Percentiles rank a stretch among this genome's conserved stretches.
phyloP scores from a whole-genome alignment of 2,888 invertebrate genomes.

The Drosophila eohydei region DNA sequence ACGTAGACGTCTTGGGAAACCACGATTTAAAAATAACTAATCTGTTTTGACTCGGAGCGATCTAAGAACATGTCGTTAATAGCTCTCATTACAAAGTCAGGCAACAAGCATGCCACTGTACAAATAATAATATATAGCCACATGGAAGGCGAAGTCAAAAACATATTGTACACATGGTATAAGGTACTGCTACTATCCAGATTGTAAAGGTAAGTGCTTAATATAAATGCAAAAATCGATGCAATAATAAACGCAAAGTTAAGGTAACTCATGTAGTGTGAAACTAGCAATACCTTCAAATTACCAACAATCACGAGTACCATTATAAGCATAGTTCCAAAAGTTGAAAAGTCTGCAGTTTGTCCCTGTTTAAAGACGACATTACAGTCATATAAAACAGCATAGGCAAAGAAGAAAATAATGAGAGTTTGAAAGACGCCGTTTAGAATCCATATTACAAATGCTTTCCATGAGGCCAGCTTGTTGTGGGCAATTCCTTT shows the following conservation, averaged over 20 bases:
- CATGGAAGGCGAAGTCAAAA: slow-evolving; percentile 86
- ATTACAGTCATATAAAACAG: slow-evolving; percentile 84
- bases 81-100: slow-evolving; percentile 85
- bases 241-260: slow-evolving; percentile 86
- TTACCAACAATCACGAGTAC: slow-evolving; percentile 86
- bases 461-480: slow-evolving; percentile 87
- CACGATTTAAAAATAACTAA: slow-evolving; percentile 2
- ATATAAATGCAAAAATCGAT: slow-evolving; percentile 86
- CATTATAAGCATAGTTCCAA: slow-evolving; percentile 87
- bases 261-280: slow-evolving; percentile 86
- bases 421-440: slow-evolving; percentile 88
- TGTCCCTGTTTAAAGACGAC: slow-evolving; percentile 85
- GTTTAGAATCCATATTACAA: slow-evolving; percentile 87
- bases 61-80: slow-evolving; percentile 63
- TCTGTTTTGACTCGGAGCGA: not conserved
- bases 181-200: slow-evolving; percentile 85
- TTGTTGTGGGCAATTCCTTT: slow-evolving; percentile 87
- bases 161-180: slow-evolving; percentile 86
- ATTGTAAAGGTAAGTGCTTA: slow-evolving; percentile 86
- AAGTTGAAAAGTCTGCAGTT: slow-evolving; percentile 86
- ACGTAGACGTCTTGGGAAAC: not conserved
- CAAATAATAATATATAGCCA: slow-evolving; percentile 86
- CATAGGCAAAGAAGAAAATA: slow-evolving; percentile 86
- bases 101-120: slow-evolving; percentile 86
- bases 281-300: slow-evolving; percentile 87